A percentile compares a stretch with the other conserved stretches of the same genome.
phyloP scores from a whole-genome alignment of 2,797 vertebrate genomes.

The Syngnathus rostellatus region DNA sequence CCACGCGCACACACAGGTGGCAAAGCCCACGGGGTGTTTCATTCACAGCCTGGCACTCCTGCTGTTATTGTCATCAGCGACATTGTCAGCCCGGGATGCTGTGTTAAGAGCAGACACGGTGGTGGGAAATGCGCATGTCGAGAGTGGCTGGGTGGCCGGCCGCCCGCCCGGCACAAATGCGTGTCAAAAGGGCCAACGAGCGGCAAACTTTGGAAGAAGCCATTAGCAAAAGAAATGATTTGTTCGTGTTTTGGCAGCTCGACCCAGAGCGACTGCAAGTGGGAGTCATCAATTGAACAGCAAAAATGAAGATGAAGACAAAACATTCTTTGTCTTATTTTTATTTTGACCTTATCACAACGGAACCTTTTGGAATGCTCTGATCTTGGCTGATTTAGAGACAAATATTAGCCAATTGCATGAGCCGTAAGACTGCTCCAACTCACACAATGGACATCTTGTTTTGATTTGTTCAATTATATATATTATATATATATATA shows the following conservation, averaged over 20 bases:
- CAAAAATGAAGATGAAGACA: not conserved
- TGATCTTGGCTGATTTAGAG: too few relatives aligned
- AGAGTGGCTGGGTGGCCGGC: not conserved
- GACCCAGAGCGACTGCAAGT: too few relatives aligned
- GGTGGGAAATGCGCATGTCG: constrained; percentile 27
- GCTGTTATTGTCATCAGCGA: constrained; percentile 58
- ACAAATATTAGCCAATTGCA: too few relatives aligned
- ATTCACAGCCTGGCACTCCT: constrained; percentile 60
- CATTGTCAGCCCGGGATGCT: constrained; percentile 47
- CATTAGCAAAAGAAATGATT: not conserved
- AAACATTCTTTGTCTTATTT: not conserved
- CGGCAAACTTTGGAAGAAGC: not conserved
- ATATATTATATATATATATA: too few relatives aligned
- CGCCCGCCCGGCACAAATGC: not conserved
- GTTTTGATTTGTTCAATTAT: too few relatives aligned
- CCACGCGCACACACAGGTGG: constrained; percentile 48
- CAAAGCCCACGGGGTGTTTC: constrained; percentile 53
- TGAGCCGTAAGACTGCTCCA: too few relatives aligned
- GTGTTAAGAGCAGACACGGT: constrained; percentile 42
- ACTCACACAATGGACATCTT: too few relatives aligned
- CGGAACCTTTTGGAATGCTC: too few relatives aligned
- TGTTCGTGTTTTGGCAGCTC: not conserved
- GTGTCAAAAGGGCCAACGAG: constrained; percentile 39
- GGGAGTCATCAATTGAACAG: not conserved
- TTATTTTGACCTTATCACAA: too few relatives aligned